phyloP scores from a whole-genome alignment of 2,888 invertebrate genomes.

The Yponomeuta malinellus region DNA sequence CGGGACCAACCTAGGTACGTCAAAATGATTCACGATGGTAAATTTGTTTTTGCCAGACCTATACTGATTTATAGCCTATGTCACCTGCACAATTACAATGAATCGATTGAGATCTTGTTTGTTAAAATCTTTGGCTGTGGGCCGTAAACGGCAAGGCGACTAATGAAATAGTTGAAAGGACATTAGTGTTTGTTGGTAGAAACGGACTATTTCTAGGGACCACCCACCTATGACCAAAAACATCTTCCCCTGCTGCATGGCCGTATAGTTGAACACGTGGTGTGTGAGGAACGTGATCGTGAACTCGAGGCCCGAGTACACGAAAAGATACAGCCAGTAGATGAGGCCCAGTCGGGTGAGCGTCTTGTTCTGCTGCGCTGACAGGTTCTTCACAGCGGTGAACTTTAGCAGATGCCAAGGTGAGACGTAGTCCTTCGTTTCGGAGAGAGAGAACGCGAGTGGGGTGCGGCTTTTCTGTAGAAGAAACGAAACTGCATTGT shows the following conservation, averaged over 20 bases:
- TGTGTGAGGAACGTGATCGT: constrained; percentile 97
- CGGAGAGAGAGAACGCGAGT: constrained; percentile 79
- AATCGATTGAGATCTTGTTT: too few relatives aligned
- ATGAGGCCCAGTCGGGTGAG: constrained; percentile 82
- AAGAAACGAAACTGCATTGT: constrained; percentile 21
- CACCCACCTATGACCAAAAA: constrained; percentile 90
- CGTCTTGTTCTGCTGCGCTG: constrained; percentile 77
- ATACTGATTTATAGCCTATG: too few relatives aligned
- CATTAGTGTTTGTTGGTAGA: too few relatives aligned
- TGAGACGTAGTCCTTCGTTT: constrained; percentile 73
- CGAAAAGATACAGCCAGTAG: constrained; percentile 93
- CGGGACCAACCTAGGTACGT: too few relatives aligned
- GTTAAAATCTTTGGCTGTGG: too few relatives aligned
- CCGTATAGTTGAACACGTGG: constrained; percentile 90
- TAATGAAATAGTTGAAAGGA: too few relatives aligned
- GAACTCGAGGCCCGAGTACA: constrained; percentile 98
- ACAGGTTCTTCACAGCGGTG: constrained; percentile 80
- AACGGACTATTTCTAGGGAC: too few relatives aligned
- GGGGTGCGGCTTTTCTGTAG: constrained; percentile 82
- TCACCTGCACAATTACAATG: too few relatives aligned
- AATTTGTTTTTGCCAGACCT: too few relatives aligned
- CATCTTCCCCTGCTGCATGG: constrained; percentile 99
- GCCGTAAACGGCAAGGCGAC: too few relatives aligned
- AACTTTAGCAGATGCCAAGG: constrained; percentile 72
- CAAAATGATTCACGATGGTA: too few relatives aligned